phyloP scores from a whole-genome alignment of 2,113 vertebrate genomes.

The Laticauda colubrina region DNA sequence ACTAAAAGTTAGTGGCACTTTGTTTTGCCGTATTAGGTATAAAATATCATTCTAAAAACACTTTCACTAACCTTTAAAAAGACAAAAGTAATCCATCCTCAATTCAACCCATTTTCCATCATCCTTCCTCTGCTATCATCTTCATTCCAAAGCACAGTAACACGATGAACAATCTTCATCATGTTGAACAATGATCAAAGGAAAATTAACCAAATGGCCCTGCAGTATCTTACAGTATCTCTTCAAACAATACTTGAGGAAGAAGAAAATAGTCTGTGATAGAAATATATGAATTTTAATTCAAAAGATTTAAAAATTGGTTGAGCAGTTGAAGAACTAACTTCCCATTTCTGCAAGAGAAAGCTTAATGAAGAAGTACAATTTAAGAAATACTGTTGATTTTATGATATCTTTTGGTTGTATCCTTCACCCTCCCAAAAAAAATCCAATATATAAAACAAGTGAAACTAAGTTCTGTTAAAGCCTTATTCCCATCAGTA shows the following conservation, averaged over 20 bases:
- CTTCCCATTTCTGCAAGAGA: fast-evolving
- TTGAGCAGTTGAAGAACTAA: neutral
- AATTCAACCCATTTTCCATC: neutral
- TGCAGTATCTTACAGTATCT: neutral
- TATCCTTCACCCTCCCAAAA: neutral
- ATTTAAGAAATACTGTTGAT: neutral
- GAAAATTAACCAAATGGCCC: neutral
- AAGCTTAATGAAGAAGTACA: neutral
- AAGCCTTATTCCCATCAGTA: neutral
- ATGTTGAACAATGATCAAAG: neutral
- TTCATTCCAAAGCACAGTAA: neutral
- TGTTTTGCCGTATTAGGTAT: neutral
- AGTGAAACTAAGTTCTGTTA: neutral
- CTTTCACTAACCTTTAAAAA: neutral
- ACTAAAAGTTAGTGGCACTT: neutral
- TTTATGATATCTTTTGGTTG: neutral
- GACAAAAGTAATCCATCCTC: neutral
- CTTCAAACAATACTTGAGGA: neutral
- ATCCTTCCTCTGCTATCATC: neutral
- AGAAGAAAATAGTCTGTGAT: neutral
- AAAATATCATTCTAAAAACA: neutral
- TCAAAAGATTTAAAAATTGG: neutral
- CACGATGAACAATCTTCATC: neutral
- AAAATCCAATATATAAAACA: neutral
- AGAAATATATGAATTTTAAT: neutral